Base-by-base conservation (phyloP, 2,797 vertebrate genomes). In the Falco columbarius region DNA sequence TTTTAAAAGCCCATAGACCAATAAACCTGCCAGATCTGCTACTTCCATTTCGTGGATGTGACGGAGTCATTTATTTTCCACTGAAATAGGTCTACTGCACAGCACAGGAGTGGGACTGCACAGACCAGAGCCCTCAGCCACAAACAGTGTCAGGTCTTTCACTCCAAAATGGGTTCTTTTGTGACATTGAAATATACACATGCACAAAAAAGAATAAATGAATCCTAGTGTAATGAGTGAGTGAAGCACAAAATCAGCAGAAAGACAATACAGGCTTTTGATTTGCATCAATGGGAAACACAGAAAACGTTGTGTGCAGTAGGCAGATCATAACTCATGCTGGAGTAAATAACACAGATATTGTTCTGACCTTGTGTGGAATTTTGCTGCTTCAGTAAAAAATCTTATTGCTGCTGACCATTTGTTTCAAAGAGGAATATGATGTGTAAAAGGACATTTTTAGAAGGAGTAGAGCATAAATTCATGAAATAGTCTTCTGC, bases 321-420 rank as follows among this genome's bases (percentile, higher is more conserved):
- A 65, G 94, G 94, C 90, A 94, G 95, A 85, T 83, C 86, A 93
- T 96, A 97, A 94, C 79, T 97, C 90, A 95, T 0, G 0, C 73
- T 75, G 81, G 68, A 96, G 89, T 91, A 96, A 96, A 96, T 95
- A 94, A 86, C 82, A 68, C n/a, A 92, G 81, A 94, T 68, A 96
- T 83, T 96, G 94, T 95, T 92, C 79, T 27, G 72, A 96, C 81
- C 93, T 95, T 92, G 84, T 62, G 81, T 68, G 42, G 44, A 96
- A 68, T 73, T 95, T 82, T 96, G 89, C 89, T 93, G 81, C 65
- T 89, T 95, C 96, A 89, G 95, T 85, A 89, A 88, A 96, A 93
- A 93, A 89, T 9, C 46, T 83, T 81, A 73, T 46, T 85, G 75
- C 47, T 86, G 68, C 51, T 94, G 96, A 79, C 61, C 74, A 13